These are phyloP conservation scores for Meloidogyne floridensis DNA, from an alignment of 1,140 invertebrate species.

Conservation along the genomic window DNA sequence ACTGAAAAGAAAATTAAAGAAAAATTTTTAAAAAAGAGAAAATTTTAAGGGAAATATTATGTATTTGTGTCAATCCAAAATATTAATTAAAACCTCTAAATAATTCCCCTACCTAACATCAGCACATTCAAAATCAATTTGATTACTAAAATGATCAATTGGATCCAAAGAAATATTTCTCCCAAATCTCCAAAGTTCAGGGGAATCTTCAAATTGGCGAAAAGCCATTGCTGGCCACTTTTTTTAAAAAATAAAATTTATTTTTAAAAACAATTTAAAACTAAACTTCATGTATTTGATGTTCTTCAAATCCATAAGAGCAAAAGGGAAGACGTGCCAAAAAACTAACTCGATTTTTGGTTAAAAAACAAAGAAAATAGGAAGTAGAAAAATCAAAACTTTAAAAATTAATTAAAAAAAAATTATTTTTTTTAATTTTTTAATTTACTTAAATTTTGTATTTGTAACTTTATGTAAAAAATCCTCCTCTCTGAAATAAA, in stretches of 20 bases:
- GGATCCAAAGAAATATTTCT: constrained; percentile 13
- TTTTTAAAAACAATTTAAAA: not conserved
- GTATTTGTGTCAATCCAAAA: not conserved
- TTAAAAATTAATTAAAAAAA: not conserved
- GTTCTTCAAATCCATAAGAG: constrained; percentile 20
- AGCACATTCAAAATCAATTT: constrained; percentile 22
- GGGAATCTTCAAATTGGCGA: constrained; percentile 14
- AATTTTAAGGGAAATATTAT: not conserved
- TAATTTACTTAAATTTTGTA: constrained; percentile 21
- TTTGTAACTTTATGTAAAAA: constrained; percentile 17
- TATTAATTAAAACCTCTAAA: too few relatives aligned
- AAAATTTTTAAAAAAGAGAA: not conserved
- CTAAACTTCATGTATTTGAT: constrained; percentile 11
- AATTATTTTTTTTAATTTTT: not conserved
- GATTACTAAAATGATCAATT: constrained; percentile 16
- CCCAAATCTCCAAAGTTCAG: constrained; percentile 8
- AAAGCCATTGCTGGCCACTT: constrained; percentile 19
- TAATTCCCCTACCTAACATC: constrained; percentile 9
- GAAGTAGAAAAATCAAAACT: constrained; percentile 21
- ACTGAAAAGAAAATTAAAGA: not conserved
- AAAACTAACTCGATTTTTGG: constrained; percentile 19
- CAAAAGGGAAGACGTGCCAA: constrained; percentile 17
- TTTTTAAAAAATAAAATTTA: not conserved
- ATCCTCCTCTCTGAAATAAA: constrained; percentile 13
- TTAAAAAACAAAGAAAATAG: constrained; percentile 22